A percentile compares a stretch with the other conserved stretches of the same genome.
phyloP scores from a whole-genome alignment of 2,888 invertebrate genomes.

The Leucophenga maculata region DNA sequence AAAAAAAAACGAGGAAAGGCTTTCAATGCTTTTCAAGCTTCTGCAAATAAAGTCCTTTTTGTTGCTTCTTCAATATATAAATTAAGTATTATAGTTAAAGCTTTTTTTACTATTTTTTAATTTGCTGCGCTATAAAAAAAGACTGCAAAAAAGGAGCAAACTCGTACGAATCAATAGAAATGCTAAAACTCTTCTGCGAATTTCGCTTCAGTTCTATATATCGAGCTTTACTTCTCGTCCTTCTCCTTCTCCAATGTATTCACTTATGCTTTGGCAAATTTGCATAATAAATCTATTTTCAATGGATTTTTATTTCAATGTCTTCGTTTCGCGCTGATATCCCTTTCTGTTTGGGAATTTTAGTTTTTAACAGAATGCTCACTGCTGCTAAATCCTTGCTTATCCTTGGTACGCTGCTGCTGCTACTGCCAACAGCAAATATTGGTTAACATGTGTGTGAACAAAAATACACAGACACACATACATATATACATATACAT shows the following conservation, averaged over 20 bases:
- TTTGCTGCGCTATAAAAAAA: no score
- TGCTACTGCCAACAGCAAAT: constrained; percentile 36
- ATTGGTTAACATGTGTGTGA: constrained; percentile 45
- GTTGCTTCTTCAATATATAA: constrained; percentile 35
- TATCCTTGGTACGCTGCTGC: background rate
- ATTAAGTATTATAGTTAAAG: constrained; percentile 59
- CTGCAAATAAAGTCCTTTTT: background rate
- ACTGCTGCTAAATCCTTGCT: background rate
- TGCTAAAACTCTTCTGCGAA: no score
- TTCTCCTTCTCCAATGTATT: constrained; percentile 39
- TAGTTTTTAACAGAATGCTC: background rate
- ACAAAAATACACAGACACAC: constrained; percentile 21
- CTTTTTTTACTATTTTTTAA: constrained; percentile 35
- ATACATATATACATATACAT: constrained; percentile 44
- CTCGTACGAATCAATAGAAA: no score
- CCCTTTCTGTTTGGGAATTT: constrained; percentile 16
- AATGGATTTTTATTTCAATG: constrained; percentile 49
- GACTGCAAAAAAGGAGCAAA: no score
- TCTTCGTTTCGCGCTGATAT: constrained; percentile 14
- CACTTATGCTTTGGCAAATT: constrained; percentile 58
- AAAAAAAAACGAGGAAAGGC: background rate
- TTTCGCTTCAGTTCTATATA: no score
- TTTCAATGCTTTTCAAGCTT: background rate
- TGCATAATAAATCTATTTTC: constrained; percentile 66
- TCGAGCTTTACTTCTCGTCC: no score